Percentiles rank a stretch among this genome's conserved stretches.
These are phyloP conservation scores for Goniozus legneri DNA, from an alignment of 1,140 invertebrate species.

Conservation along the genomic window DNA sequence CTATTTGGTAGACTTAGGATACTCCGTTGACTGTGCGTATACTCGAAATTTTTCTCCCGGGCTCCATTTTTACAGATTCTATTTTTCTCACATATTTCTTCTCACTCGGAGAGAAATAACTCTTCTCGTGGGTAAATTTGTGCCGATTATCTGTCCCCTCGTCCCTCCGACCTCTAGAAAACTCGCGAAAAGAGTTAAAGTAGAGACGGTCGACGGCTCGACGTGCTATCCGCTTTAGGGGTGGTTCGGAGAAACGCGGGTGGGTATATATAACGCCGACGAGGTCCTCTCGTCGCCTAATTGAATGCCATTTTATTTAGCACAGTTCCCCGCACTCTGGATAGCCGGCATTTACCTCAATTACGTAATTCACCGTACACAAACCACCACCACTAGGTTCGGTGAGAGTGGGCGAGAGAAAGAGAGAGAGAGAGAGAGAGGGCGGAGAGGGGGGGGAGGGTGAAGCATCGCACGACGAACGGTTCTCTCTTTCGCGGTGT, in stretches of 20 bases:
- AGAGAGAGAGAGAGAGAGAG: neutral
- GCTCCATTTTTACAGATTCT: no score
- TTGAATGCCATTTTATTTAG: conserved; percentile 49
- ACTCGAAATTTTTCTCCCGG: no score
- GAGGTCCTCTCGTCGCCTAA: conserved; percentile 30
- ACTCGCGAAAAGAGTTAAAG: conserved; percentile 11
- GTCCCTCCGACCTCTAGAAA: no score
- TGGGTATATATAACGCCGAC: neutral
- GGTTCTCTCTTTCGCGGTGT: conserved; percentile 5
- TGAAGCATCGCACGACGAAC: conserved; percentile 10
- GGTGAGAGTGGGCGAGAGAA: neutral
- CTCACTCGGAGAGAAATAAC: no score
- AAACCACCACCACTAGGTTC: conserved; percentile 20
- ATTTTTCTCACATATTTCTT: no score
- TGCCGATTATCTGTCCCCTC: no score
- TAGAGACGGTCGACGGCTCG: neutral
- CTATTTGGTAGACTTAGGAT: no score
- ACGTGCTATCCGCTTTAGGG: conserved; percentile 30
- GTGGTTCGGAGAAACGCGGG: neutral
- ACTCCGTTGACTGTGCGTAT: no score
- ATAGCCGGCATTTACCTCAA: conserved; percentile 47
- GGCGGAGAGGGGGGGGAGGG: conserved; percentile 6
- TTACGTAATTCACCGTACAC: conserved; percentile 46
- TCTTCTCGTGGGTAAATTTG: no score
- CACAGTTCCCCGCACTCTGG: conserved; percentile 43